A percentile compares a stretch with the other conserved stretches of the same genome.
Evolutionary conservation across 1,140 invertebrate species (phyloP).

Genomic region (Diabrotica virgifera): DNA sequence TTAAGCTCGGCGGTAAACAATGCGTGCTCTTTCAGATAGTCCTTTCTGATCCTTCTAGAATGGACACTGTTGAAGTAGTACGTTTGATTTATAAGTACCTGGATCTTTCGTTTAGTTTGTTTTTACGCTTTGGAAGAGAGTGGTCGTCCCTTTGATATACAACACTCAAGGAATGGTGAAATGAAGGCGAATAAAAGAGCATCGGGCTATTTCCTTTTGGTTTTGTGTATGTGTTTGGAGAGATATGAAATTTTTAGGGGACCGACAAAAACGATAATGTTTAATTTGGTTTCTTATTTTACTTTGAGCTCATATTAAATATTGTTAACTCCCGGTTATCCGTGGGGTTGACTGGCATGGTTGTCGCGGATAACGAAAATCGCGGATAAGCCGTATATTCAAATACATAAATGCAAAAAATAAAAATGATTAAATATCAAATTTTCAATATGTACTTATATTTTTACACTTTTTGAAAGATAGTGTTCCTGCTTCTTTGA

Average conservation of each 20-base stretch:
- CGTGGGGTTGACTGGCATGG: too few relatives aligned
- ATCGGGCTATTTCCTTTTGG: background rate
- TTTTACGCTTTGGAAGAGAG: slow-evolving; percentile 28
- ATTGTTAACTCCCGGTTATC: too few relatives aligned
- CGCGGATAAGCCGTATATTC: too few relatives aligned
- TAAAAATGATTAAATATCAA: too few relatives aligned
- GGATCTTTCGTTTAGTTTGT: slow-evolving; percentile 39
- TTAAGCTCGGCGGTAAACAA: slow-evolving; percentile 39
- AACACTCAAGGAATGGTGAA: slow-evolving; percentile 11
- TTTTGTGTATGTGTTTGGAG: background rate
- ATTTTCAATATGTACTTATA: too few relatives aligned
- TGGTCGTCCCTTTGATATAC: slow-evolving; percentile 20
- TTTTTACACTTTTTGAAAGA: too few relatives aligned
- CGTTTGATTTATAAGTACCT: slow-evolving; percentile 41
- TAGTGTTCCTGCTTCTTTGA: too few relatives aligned
- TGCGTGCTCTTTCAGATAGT: slow-evolving; percentile 29
- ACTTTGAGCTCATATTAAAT: too few relatives aligned
- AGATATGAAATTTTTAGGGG: background rate
- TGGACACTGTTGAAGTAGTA: slow-evolving; percentile 31
- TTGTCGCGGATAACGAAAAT: too few relatives aligned
- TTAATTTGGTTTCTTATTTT: background rate
- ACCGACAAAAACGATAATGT: background rate
- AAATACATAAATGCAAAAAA: too few relatives aligned
- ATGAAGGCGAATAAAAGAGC: background rate
- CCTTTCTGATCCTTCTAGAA: slow-evolving; percentile 35